Evolutionary conservation across 1,140 invertebrate genomes (phyloP), one percentile per base, ranked within the genome.

Genomic region (Delia radicum): DNA sequence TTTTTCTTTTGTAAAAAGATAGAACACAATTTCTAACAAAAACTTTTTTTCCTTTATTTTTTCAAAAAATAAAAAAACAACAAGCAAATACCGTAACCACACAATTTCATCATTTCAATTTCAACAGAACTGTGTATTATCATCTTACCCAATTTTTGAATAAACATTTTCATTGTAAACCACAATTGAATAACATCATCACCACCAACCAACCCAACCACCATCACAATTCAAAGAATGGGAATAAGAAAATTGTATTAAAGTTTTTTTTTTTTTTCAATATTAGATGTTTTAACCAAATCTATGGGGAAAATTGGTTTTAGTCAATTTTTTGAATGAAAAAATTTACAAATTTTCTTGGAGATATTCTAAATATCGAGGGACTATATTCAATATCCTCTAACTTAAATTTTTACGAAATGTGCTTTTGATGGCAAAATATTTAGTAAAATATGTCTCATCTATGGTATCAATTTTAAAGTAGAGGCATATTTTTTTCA

Each of bases 11-110:
- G 48, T 7, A 18, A 18, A 55, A 24, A 55, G 31, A 55, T 18
- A 55, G 15, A 46, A 46, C 6, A 46, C 7, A 46, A 46, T 8
- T 21, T 55, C 18, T 21, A 55, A 55, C 48, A 8, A 6, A 55
- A 55, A 55, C n/a, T 55, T 55, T 21, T 55, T 55, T 18, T 18
- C 15, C 48, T n/a, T n/a, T n/a, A n/a, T n/a, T 55, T 21, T 21
- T 6, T 21, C 48, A 55, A 27, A 63, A 74, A 26, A 27, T 21
- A 21, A 27, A 27, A 48, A 62, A 33, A 80, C 77, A 84, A 84
- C 82, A 84, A 81, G 81, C 79, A 84, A 84, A 84, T 81, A 84
- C 82, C 82, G 82, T 84, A 82, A 84, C 48, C 48, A 21, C 82
- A 79, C 82, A 84, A 83, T 82, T 84, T 84, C 82, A 81, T 81